Evolutionary conservation across 2,797 vertebrate species (phyloP), one percentile per base, ranked within the genome.

Genomic region (Chlorospingus flavigularis): DNA sequence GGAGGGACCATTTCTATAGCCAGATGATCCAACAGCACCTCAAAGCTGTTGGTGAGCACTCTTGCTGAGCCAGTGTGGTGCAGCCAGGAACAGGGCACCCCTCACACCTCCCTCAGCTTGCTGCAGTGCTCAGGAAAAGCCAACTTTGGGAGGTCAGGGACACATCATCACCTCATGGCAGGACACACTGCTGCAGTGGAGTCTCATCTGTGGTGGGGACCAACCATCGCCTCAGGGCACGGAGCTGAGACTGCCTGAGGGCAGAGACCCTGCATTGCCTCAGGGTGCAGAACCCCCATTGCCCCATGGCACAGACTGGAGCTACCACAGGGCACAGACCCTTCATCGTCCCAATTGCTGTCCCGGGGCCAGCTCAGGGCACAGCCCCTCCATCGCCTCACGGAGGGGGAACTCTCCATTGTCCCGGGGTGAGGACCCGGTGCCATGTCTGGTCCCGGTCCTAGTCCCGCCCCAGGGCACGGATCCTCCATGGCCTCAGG

Each of bases 21-120:
- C 30, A 7, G 48, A 8, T 3, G 10, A 14, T 25, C 12, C 0
- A 2, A 24, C 18, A 35, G 45, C 6, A 4, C 54, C 42, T 62
- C 77, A 43, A 3, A 25, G 43, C 51, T 7, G 8, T 30, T 17
- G 16, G 26, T 50, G 48, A 54, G 25, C 31, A 28, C 7, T 55
- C 57, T 3, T 3, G 10, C 42, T 4, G 25, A 31, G 23, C 3
- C 24, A 9, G 14, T 1, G 12, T 31, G 42, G 31, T 13, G 5
- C 40, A n/a, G 65, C 10, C 17, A 6, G n/a, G 8, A 25, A 3
- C 0, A 7, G 13, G 2, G 8, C 25, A 11, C 1, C 16, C 43
- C 39, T 65, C 82, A 50, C 11, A 24, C 16, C 43, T 3, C 25
- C 8, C 16, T 20, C 53, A 12, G 4, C 53, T 2, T 0, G 11